These are phyloP conservation scores for Varanus salvator DNA, from an alignment of 2,113 vertebrate species.

Conservation along the genomic window DNA sequence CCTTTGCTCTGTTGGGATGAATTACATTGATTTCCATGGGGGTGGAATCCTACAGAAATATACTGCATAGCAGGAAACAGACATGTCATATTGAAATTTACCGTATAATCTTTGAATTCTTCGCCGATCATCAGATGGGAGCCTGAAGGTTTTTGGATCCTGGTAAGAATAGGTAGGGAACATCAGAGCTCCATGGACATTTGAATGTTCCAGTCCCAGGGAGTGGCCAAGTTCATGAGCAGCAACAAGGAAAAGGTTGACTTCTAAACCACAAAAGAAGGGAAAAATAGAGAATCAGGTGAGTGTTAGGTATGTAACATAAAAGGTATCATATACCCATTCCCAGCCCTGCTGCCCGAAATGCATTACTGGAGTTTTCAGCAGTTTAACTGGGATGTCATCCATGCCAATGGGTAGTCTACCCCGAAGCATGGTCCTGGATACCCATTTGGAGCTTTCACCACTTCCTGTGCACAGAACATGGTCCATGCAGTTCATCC, in stretches of 20 bases:
- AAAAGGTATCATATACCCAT: background rate
- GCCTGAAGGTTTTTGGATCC: slow-evolving; percentile 52
- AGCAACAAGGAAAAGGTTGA: slow-evolving; percentile 80
- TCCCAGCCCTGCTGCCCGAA: background rate
- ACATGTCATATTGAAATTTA: slow-evolving; percentile 59
- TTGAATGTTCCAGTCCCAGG: slow-evolving; percentile 85
- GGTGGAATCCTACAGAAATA: background rate
- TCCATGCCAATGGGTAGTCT: background rate
- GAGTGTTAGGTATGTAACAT: background rate
- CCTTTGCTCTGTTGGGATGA: background rate
- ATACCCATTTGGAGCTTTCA: background rate
- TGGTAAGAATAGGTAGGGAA: slow-evolving; percentile 78
- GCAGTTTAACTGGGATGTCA: background rate
- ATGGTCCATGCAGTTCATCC: background rate
- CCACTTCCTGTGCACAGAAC: background rate
- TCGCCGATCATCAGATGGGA: slow-evolving; percentile 80
- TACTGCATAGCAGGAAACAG: background rate
- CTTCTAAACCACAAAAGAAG: slow-evolving; percentile 69
- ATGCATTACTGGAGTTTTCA: background rate
- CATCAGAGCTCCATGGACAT: slow-evolving; percentile 82
- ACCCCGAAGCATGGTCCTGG: background rate
- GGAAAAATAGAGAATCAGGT: background rate
- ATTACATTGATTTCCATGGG: background rate
- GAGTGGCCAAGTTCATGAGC: slow-evolving; percentile 89
- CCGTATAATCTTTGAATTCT: slow-evolving; percentile 85